A percentile compares a stretch with the other conserved stretches of the same genome.
These are phyloP conservation scores for Oophaga sylvatica DNA, from an alignment of 2,797 vertebrate species.

Conservation along the genomic window DNA sequence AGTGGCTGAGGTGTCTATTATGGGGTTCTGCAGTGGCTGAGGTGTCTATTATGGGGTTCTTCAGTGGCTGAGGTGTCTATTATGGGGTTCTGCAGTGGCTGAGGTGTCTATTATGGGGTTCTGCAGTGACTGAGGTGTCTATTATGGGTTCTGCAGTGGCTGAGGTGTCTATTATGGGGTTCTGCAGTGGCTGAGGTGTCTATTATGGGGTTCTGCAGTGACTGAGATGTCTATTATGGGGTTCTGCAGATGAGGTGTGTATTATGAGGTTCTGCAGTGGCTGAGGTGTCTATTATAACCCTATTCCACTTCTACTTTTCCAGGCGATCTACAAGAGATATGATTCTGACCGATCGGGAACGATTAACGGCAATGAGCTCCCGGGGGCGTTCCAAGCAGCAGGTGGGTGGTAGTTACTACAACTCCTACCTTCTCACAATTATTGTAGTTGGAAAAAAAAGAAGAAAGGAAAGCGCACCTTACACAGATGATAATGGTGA, in stretches of 20 bases:
- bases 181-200: not conserved
- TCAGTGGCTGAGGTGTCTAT: too few species aligned
- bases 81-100: too few species aligned
- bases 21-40: not conserved
- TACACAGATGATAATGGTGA: too few species aligned
- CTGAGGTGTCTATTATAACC: too few species aligned
- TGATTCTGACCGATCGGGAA: slow-evolving; percentile 79
- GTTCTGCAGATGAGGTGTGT: not conserved
- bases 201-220: not conserved
- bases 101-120: too few species aligned
- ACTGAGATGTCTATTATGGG: not conserved
- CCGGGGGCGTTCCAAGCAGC: slow-evolving; percentile 79
- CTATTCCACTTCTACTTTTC: too few species aligned
- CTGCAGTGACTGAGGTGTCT: not conserved
- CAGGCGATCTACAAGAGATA: slow-evolving; percentile 75
- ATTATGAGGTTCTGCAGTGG: not conserved
- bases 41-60: too few species aligned
- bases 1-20: not conserved
- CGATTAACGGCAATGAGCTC: slow-evolving; percentile 77
- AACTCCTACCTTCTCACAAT: too few species aligned
- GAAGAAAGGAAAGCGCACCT: too few species aligned
- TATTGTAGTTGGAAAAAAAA: too few species aligned
- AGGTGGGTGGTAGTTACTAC: slow-evolving; percentile 69
- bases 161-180: not conserved
- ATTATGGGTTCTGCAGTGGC: not conserved